Conservation (phyloP, 2,113 vertebrate genomes). For the Monopterus albus region DNA sequence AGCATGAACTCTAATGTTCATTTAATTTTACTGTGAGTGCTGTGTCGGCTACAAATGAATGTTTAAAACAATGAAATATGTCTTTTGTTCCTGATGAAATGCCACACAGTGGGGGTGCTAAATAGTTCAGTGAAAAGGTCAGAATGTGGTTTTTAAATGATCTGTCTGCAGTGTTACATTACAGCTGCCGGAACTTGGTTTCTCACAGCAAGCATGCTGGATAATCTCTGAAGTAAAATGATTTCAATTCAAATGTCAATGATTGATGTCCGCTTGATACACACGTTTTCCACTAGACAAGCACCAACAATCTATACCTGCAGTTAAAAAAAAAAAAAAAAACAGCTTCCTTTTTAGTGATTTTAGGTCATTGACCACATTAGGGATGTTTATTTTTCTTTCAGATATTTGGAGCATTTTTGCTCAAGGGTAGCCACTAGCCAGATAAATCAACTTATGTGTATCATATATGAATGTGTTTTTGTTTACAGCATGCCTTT, state of each 20-base stretch:
- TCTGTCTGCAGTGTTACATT: slow-evolving; percentile 12
- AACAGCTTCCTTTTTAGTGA: neutral
- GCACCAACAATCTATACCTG: neutral
- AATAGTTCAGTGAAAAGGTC: slow-evolving; percentile 51
- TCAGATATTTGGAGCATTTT: slow-evolving; percentile 1
- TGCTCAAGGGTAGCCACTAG: slow-evolving; percentile 4
- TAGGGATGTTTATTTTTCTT: slow-evolving; percentile 17
- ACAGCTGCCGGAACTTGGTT: neutral
- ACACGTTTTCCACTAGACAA: neutral
- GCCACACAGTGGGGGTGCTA: slow-evolving; percentile 10
- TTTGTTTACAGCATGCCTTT: slow-evolving; percentile 32
- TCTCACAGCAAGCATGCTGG: slow-evolving; percentile 3
- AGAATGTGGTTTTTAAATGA: neutral
- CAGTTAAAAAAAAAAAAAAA: neutral
- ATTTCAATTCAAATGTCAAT: too few species aligned
- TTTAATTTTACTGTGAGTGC: slow-evolving; percentile 5
- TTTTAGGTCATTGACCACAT: slow-evolving; percentile 20
- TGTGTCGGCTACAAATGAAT: too few species aligned
- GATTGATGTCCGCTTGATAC: neutral
- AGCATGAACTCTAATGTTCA: slow-evolving; percentile 1
- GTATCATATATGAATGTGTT: neutral
- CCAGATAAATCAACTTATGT: slow-evolving; percentile 8
- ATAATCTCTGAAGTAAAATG: slow-evolving; percentile 1
- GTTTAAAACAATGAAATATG: slow-evolving; percentile 3
- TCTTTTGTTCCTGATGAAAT: slow-evolving; percentile 42